phyloP scores from a whole-genome alignment of 2,888 invertebrate species.

The Andrena trimmerana region DNA sequence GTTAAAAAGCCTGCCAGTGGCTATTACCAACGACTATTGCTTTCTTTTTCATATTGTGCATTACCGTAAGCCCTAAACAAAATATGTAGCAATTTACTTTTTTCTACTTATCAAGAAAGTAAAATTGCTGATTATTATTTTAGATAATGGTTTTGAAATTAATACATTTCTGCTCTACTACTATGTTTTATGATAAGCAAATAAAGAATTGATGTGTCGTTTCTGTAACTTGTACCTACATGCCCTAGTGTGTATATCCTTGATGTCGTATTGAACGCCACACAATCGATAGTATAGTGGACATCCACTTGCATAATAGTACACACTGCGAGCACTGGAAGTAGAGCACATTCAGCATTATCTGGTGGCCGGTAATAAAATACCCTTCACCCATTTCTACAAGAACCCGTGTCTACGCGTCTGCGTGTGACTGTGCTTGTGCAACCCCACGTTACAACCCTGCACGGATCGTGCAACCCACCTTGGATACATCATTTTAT shows the following conservation, averaged over 20 bases:
- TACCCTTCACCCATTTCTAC: constrained; percentile 62
- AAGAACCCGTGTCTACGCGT: constrained; percentile 17
- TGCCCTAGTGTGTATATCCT: constrained; percentile 1
- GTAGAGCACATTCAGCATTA: constrained; percentile 66
- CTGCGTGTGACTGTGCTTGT: constrained; percentile 19
- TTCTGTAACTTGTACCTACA: background rate
- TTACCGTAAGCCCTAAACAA: too few relatives aligned
- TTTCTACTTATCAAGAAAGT: background rate
- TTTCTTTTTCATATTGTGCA: too few relatives aligned
- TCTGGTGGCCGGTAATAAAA: constrained; percentile 73
- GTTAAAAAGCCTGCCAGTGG: too few relatives aligned
- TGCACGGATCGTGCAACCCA: constrained; percentile 38
- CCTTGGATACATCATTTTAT: constrained; percentile 36
- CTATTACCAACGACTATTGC: too few relatives aligned
- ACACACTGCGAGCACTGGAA: constrained; percentile 41
- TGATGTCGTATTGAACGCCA: constrained; percentile 52
- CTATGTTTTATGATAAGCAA: constrained; percentile 4
- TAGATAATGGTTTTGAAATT: too few relatives aligned
- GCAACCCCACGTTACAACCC: constrained; percentile 61
- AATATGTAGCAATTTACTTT: too few relatives aligned
- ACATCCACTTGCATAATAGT: constrained; percentile 58
- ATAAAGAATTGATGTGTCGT: background rate
- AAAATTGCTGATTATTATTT: background rate
- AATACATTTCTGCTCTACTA: background rate
- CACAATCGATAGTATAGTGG: constrained; percentile 48